These are phyloP conservation scores for Grallaria varia DNA, from an alignment of 2,113 vertebrate genomes.

Conservation along the genomic window DNA sequence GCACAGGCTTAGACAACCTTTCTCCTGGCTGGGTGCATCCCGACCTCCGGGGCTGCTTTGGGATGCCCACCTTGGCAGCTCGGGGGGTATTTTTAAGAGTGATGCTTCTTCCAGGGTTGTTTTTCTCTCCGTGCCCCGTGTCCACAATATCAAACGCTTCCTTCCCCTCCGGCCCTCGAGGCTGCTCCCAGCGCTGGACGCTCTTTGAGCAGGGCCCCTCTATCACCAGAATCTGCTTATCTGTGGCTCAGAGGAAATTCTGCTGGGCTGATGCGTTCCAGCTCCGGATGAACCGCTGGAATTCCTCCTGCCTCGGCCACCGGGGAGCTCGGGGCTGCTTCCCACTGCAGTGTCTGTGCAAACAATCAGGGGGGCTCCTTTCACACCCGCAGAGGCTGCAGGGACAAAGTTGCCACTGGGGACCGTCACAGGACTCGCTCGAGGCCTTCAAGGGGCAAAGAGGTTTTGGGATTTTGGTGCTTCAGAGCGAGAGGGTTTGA, in stretches of 20 bases:
- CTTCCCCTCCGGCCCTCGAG: background rate
- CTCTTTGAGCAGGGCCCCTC: background rate
- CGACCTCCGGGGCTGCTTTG: background rate
- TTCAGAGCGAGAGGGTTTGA: background rate
- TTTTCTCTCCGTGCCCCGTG: background rate
- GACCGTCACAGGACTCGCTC: background rate
- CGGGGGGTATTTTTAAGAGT: accelerated
- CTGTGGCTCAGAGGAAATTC: slow-evolving; percentile 32
- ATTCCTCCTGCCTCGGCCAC: background rate
- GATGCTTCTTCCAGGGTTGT: background rate
- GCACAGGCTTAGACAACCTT: background rate
- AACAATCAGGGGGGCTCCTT: background rate
- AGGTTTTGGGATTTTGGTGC: background rate
- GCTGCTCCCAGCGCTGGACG: background rate
- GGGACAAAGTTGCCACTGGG: background rate
- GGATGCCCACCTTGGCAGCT: background rate
- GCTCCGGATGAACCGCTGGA: background rate
- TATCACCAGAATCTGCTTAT: slow-evolving; percentile 32
- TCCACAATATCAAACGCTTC: background rate
- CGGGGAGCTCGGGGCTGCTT: background rate
- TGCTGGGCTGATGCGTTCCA: slow-evolving; percentile 4
- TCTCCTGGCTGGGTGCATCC: background rate
- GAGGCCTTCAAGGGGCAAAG: background rate
- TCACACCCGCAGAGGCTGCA: background rate
- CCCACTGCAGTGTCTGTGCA: background rate